Base-by-base conservation (phyloP, 2,888 invertebrate species). In the Yponomeuta plumbellus region DNA sequence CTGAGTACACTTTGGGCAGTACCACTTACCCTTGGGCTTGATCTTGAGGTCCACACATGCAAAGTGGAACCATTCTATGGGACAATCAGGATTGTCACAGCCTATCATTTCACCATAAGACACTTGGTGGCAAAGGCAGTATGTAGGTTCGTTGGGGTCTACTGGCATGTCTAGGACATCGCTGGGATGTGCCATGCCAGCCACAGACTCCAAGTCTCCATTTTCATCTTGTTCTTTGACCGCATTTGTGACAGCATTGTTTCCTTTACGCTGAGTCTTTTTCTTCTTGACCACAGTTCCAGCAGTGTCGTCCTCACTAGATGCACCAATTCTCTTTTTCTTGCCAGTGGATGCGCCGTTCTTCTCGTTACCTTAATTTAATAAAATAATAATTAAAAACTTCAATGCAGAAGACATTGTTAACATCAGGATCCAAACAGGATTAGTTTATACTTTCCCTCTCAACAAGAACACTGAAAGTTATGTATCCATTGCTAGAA, bases 121-220 rank as follows among this genome's bases (percentile, higher is more conserved):
- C 65, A 97, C 96, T 93, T 99, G 99, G 85, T 99, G 98, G 80
- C 99, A 99, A 57, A 98, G 92, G 83, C 99, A 99, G 83, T 99
- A 99, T 0, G 98, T 99, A 0, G 99, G 99, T 82, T 99, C 99
- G 80, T 99, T 99, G 0, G 99, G 99, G 92, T 99, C 97, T 0
- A 97, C 97, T 0, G 97, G 97, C 97, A 97, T 97, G 73, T 97
- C 97, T 56, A 97, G 88, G 13, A 97, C 97, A 80, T 97, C 99
- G 71, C 98, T 97, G 0, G 97, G 96, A 87, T 97, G 97, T 1
- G 96, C 93, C 80, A 93, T 93, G 65, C 93, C 92, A 57, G 83
- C 87, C 1, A 86, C 88, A 4, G 90, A 85, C 70, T 93, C 93
- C 71, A 94, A 80, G 70, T 90, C 90, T 10, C 81, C 88, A 74